Evolutionary conservation across 1,140 invertebrate genomes (phyloP).

Genomic region (Aphidius ervi): DNA sequence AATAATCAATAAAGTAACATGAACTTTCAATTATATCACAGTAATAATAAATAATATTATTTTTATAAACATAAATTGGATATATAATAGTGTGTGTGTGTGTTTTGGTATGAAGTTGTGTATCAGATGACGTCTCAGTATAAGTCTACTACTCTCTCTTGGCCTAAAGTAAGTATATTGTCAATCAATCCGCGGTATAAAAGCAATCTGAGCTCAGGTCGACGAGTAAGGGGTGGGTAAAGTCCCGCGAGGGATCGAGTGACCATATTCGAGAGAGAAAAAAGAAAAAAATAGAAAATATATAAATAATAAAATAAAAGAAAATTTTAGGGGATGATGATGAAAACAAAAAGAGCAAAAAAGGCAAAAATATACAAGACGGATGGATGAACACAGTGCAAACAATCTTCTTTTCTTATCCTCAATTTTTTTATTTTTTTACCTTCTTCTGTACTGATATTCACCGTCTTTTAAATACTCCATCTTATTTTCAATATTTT

Average conservation of each 20-base stretch:
- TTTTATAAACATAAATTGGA: neutral
- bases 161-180: constrained; percentile 52
- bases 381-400: constrained; percentile 24
- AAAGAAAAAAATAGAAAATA: constrained; percentile 4
- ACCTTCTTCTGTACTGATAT: neutral
- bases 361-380: constrained; percentile 21
- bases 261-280: constrained; percentile 24
- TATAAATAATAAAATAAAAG: neutral
- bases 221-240: constrained; percentile 39
- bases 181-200: constrained; percentile 54
- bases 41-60: neutral
- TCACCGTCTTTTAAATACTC: neutral
- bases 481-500: no score
- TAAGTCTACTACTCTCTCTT: constrained; percentile 25
- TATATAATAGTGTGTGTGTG: neutral
- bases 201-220: constrained; percentile 53
- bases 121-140: no score
- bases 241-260: constrained; percentile 46
- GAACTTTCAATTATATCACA: no score
- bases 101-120: no score
- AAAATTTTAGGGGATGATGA: constrained; percentile 8
- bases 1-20: no score
- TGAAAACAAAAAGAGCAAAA: constrained; percentile 19
- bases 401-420: constrained; percentile 17
- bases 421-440: neutral